Conservation (phyloP, 1,140 invertebrate genomes). For the Pararge aegeria region DNA sequence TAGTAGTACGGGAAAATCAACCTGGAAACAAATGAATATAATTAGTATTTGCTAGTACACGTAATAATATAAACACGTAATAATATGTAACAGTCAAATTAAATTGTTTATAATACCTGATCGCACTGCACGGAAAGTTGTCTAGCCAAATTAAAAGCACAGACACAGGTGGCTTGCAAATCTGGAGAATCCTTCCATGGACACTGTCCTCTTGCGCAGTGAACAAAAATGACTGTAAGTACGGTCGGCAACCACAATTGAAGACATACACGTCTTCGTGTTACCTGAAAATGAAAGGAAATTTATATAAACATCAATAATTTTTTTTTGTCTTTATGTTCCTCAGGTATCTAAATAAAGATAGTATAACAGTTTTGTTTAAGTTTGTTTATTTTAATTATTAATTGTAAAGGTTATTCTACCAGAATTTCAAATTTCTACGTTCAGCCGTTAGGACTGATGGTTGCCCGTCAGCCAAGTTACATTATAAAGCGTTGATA, state of each 20-base stretch:
- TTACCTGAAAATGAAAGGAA: slow-evolving; percentile 32
- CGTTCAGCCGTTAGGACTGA: no score
- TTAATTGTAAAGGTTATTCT: no score
- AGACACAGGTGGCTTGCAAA: slow-evolving; percentile 92
- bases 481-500: no score
- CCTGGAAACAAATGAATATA: slow-evolving; percentile 70
- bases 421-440: no score
- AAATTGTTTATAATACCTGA: slow-evolving; percentile 73
- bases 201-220: slow-evolving; percentile 82
- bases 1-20: slow-evolving; percentile 88
- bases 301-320: background rate
- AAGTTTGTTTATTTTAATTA: no score
- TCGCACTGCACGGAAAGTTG: slow-evolving; percentile 94
- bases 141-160: slow-evolving; percentile 90
- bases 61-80: no score
- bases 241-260: slow-evolving; percentile 38
- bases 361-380: no score
- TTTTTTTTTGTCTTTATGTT: background rate
- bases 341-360: background rate
- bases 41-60: background rate
- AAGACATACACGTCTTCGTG: slow-evolving; percentile 23
- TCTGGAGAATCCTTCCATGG: slow-evolving; percentile 88
- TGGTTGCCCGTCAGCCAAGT: no score
- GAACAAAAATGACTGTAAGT: slow-evolving; percentile 36
- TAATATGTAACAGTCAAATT: no score